Evolutionary conservation across 2,113 vertebrate species (phyloP).

Genomic region (Rhinoderma darwinii): DNA sequence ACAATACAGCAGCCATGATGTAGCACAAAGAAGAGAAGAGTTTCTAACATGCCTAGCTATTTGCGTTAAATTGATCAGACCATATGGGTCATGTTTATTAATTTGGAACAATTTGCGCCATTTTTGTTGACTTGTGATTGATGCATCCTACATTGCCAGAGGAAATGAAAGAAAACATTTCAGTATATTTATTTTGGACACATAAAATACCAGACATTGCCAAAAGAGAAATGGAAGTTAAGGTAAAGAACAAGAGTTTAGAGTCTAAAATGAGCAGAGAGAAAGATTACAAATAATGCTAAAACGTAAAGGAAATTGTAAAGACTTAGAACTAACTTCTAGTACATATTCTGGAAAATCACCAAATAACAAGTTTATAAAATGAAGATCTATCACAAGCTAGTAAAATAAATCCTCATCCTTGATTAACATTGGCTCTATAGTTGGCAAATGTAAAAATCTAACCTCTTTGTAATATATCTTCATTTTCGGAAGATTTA

Average conservation of each 20-base stretch:
- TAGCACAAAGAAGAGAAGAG: not conserved
- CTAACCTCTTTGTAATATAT: not conserved
- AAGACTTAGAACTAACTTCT: not conserved
- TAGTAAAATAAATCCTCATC: not conserved
- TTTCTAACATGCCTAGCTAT: not conserved
- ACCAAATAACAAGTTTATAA: not conserved
- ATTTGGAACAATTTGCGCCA: not conserved
- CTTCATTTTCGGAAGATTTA: too few relatives aligned
- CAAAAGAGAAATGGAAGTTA: not conserved
- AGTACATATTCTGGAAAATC: not conserved
- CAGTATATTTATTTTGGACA: not conserved
- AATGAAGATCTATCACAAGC: not conserved
- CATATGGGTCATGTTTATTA: too few relatives aligned
- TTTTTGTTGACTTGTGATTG: too few relatives aligned
- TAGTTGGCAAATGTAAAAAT: not conserved
- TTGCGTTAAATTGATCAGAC: not conserved
- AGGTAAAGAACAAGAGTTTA: not conserved
- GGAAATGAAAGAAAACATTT: not conserved
- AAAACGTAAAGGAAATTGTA: not conserved
- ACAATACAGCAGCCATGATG: not conserved
- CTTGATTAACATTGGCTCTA: not conserved
- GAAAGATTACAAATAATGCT: not conserved
- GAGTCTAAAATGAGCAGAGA: not conserved
- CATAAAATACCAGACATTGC: not conserved
- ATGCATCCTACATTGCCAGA: not conserved